Evolutionary conservation across 2,888 invertebrate species (phyloP).

Genomic region (Troilus luridus): DNA sequence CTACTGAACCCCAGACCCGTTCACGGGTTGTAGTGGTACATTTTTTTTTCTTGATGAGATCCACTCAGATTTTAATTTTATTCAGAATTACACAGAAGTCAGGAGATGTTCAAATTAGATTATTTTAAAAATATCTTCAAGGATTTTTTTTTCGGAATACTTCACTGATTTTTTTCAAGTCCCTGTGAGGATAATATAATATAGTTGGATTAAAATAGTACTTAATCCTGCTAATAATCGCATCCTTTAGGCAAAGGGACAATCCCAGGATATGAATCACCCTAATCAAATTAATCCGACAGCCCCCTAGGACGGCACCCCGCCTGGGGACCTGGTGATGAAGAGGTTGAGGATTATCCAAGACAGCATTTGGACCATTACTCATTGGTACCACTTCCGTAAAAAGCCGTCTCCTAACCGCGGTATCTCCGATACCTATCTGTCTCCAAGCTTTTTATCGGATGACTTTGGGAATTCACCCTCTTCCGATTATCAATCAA

Average conservation of each 20-base stretch:
- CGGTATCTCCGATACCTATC: background rate
- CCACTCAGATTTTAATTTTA: too few relatives aligned
- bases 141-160: background rate
- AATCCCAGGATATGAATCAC: background rate
- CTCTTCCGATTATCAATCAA: background rate
- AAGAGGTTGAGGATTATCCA: background rate
- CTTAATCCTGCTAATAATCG: background rate
- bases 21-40: too few relatives aligned
- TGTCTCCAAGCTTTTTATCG: background rate
- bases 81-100: too few relatives aligned
- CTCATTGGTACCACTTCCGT: background rate
- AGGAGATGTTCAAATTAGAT: too few relatives aligned
- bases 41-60: too few relatives aligned
- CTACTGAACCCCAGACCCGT: too few relatives aligned
- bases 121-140: too few relatives aligned
- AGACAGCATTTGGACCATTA: conserved; percentile 7
- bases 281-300: background rate
- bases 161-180: background rate
- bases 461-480: background rate
- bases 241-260: background rate
- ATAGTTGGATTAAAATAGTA: background rate
- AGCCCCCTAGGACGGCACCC: background rate
- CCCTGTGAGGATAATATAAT: background rate
- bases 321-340: background rate
- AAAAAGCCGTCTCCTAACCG: background rate